These are phyloP conservation scores for Sarcophaga subvicina DNA, from an alignment of 2,888 invertebrate genomes.

Conservation along the genomic window DNA sequence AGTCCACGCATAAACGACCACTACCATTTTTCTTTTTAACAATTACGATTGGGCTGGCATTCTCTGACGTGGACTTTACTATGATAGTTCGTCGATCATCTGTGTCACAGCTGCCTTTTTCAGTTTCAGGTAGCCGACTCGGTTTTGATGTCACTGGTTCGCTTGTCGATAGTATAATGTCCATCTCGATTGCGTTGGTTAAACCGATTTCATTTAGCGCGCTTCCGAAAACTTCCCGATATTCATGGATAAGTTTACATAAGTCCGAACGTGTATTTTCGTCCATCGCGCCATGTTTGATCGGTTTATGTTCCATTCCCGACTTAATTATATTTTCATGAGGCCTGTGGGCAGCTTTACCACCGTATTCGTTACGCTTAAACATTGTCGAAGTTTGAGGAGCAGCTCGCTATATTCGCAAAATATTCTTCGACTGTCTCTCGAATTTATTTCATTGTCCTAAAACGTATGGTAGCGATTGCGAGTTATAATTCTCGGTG, in stretches of 20 bases:
- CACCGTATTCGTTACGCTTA: too few relatives aligned
- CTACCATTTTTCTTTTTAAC: constrained; percentile 30
- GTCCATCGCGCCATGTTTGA: constrained; percentile 1
- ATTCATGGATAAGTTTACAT: constrained; percentile 27
- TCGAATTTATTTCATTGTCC: constrained; percentile 15
- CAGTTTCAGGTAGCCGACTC: constrained; percentile 59
- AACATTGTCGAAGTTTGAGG: too few relatives aligned
- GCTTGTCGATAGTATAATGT: constrained; percentile 47
- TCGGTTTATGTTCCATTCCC: background rate
- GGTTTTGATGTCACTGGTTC: constrained; percentile 47
- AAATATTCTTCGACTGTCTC: too few relatives aligned
- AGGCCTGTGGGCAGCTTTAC: too few relatives aligned
- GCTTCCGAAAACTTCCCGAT: constrained; percentile 40
- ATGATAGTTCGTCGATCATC: constrained; percentile 66
- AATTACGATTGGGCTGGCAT: constrained; percentile 67
- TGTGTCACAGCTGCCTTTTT: constrained; percentile 43
- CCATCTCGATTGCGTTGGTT: constrained; percentile 54
- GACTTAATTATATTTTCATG: too few relatives aligned
- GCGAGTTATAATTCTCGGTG: constrained; percentile 48
- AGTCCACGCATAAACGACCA: constrained; percentile 40
- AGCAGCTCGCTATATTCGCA: too few relatives aligned
- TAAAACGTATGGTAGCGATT: constrained; percentile 35
- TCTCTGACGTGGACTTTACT: constrained; percentile 55
- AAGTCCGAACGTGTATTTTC: constrained; percentile 3
- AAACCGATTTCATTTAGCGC: constrained; percentile 53